Conservation (phyloP, 2,113 vertebrate species). For the Cricetomys ansorgei region DNA sequence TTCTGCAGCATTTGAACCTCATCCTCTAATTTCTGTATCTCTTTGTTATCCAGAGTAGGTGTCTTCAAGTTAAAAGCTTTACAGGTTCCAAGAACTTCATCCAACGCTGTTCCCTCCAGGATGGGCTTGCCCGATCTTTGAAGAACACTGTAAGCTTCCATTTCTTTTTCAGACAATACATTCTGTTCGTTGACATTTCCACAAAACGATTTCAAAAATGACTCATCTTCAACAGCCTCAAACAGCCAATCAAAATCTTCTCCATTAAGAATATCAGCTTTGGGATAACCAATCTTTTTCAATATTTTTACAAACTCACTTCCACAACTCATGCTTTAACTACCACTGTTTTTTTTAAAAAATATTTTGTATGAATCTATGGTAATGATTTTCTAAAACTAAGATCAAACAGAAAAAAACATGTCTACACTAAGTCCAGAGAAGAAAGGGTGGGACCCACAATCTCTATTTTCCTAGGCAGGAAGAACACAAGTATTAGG, state of each 20-base stretch:
- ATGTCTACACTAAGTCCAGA: conserved; percentile 55
- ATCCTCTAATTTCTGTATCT: conserved; percentile 87
- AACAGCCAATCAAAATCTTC: conserved; percentile 98
- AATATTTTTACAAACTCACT: conserved; percentile 93
- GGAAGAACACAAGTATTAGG: conserved; percentile 71
- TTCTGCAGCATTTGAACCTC: conserved; percentile 88
- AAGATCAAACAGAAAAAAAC: conserved; percentile 66
- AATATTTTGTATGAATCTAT: neutral
- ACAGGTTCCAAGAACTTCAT: conserved; percentile 90
- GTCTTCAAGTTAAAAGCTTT: conserved; percentile 69
- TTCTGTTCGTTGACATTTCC: conserved; percentile 87
- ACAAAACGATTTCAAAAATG: conserved; percentile 94
- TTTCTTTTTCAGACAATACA: conserved; percentile 88
- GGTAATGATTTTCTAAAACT: conserved; percentile 55
- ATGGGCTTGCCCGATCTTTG: conserved; percentile 87
- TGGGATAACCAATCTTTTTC: conserved; percentile 90
- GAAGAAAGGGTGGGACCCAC: neutral
- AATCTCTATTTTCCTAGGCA: conserved; percentile 64
- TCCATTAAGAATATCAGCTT: conserved; percentile 87
- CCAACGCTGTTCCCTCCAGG: conserved; percentile 89
- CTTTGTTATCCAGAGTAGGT: conserved; percentile 66
- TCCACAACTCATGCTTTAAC: conserved; percentile 89
- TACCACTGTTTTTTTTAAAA: neutral
- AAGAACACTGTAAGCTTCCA: conserved; percentile 87
- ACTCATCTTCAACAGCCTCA: conserved; percentile 88